A percentile compares a stretch with the other conserved stretches of the same genome.
Evolutionary conservation across 2,113 vertebrate species (phyloP).

Genomic region (Chascanopsetta lugubris): DNA sequence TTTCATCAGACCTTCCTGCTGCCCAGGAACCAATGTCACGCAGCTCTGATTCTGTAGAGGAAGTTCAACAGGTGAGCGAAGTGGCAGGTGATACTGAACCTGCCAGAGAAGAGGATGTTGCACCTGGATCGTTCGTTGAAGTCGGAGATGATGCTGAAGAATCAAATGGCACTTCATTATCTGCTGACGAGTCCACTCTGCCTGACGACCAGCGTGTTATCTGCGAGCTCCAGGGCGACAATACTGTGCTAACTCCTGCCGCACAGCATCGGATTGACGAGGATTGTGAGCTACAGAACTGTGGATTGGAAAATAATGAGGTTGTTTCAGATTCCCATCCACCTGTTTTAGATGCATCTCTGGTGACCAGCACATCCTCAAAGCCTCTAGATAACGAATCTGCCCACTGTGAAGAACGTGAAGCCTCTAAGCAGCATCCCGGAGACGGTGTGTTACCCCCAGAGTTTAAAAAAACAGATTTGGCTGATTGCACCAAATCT

Average conservation of each 20-base stretch:
- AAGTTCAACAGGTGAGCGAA: background rate
- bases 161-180: conserved; percentile 2
- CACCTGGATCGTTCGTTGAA: conserved; percentile 17
- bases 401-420: conserved; percentile 8
- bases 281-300: conserved; percentile 20
- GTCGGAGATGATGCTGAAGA: conserved; percentile 20
- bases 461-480: background rate
- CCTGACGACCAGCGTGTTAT: conserved; percentile 10
- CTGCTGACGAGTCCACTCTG: conserved; percentile 6
- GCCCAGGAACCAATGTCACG: background rate
- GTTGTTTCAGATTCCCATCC: background rate
- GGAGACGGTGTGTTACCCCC: conserved; percentile 12
- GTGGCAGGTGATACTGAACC: conserved; percentile 1
- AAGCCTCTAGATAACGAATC: conserved; percentile 4
- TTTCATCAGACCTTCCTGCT: background rate
- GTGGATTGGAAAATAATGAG: conserved; percentile 1
- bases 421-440: conserved; percentile 4
- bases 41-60: conserved; percentile 2
- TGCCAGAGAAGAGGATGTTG: background rate
- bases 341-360: background rate
- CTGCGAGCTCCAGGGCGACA: background rate
- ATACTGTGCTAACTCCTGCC: background rate
- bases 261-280: conserved; percentile 12
- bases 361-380: background rate
- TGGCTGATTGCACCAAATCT: background rate